Evolutionary conservation across 2,797 vertebrate species (phyloP), one percentile per base, ranked within the genome.

Genomic region (Pempheris klunzingeri): DNA sequence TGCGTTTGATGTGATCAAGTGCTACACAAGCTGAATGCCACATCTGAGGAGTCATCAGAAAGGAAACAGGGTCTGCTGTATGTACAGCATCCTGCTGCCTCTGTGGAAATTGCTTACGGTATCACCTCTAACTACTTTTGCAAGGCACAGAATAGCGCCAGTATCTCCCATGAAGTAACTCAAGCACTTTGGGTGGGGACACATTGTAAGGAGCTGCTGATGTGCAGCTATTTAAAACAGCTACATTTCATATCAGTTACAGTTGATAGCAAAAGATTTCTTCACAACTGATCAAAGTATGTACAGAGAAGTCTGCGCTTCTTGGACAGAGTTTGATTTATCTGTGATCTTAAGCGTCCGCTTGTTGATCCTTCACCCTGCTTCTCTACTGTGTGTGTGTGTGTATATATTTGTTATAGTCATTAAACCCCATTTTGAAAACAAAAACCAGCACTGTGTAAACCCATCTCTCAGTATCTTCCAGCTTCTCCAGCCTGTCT

Each of bases 21-120:
- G 71, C 77, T 66, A 44, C 78, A 70, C 66, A 18, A 60, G 84
- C 80, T 59, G 71, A 84, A 77, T 32, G 80, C 61, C 84, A 81
- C 78, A 82, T 88, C 63, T 81, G 84, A 82, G 26, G 85, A 88
- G 81, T 89, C 85, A 88, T 88, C 88, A 85, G 18, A 89, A 88
- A 87, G 54, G 53, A 73, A 71, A 72, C 2, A 49, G 68, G 47
- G 80, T 74, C 66, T 30, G 14, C 76, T 80, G 52, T 65, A 72
- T 63, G 74, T 77, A 50, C 62, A 43, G 72, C 77, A 34, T 69
- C 52, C 46, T 7, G 1, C 47, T 24, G 49, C 77, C 74, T 53
- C 72, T 34, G 71, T 46, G 67, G 60, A 59, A 81, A 83, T 3
- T 36, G 75, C 82, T 76, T 71, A 77, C 49, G 43, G 68, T 17